phyloP scores from a whole-genome alignment of 2,113 vertebrate genomes.

The Dendropsophus ebraccatus region DNA sequence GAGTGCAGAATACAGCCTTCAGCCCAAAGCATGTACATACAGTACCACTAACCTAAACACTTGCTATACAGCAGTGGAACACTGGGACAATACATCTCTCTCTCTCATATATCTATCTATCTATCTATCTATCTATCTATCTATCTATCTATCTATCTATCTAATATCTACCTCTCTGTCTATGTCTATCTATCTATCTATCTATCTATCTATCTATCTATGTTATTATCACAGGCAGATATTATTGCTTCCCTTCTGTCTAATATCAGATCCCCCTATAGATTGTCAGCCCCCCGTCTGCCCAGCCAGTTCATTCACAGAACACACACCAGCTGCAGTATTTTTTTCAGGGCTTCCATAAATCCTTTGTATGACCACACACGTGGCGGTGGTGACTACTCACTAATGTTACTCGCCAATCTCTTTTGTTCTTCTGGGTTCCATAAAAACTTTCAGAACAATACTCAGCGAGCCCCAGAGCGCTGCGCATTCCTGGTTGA shows the following conservation, averaged over 20 bases:
- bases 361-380: conserved; percentile 18
- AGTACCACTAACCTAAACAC: no score
- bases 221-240: not conserved
- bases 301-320: not conserved
- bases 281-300: not conserved
- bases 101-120: not conserved
- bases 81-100: no score
- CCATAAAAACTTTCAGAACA: conserved; percentile 20
- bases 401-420: not conserved
- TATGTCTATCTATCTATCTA: conserved; percentile 13
- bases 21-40: no score
- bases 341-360: not conserved
- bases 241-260: not conserved
- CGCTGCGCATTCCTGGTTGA: not conserved
- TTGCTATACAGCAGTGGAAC: no score
- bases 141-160: conserved; percentile 24
- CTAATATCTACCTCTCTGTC: no score
- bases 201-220: conserved; percentile 2
- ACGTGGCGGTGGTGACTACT: not conserved
- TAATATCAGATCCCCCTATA: not conserved
- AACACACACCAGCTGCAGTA: conserved; percentile 5
- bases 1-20: no score
- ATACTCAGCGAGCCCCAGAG: not conserved
- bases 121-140: conserved; percentile 1
- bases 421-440: conserved; percentile 39